Evolutionary conservation across 2,888 invertebrate genomes (phyloP).

Genomic region (Argyresthia goedartella): DNA sequence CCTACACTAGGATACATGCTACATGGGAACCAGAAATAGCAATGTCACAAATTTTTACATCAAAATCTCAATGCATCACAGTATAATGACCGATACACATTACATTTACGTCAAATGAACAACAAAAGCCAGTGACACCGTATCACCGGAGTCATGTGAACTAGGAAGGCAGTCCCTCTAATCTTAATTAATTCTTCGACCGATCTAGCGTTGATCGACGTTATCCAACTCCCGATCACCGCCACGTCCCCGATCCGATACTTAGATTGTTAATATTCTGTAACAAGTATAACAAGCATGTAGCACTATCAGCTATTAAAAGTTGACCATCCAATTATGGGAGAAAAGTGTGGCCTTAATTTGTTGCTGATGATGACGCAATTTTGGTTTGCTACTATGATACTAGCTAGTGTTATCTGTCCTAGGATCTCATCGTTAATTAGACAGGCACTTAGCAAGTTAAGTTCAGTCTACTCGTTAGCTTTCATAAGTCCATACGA

Average conservation of each 20-base stretch:
- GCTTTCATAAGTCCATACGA: no score
- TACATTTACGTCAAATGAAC: no score
- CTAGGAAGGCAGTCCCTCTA: background rate
- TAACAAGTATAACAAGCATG: constrained; percentile 37
- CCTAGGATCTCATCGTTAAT: no score
- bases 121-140: background rate
- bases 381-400: no score
- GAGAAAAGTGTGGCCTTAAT: background rate
- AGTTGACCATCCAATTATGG: background rate
- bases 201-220: constrained; percentile 32
- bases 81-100: no score
- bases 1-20: no score
- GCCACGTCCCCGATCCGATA: constrained; percentile 33
- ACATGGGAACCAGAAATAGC: no score
- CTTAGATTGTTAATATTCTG: constrained; percentile 40
- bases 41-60: background rate
- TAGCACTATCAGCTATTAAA: constrained; percentile 16
- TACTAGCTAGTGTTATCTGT: no score
- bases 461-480: no score
- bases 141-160: constrained; percentile 2
- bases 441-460: no score
- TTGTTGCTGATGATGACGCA: no score
- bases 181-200: constrained; percentile 7
- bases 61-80: background rate
- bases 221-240: constrained; percentile 39